Percentiles rank a stretch among this genome's conserved stretches.
These are phyloP conservation scores for Heliconius ethilla DNA, from an alignment of 2,888 invertebrate species.

Conservation along the genomic window DNA sequence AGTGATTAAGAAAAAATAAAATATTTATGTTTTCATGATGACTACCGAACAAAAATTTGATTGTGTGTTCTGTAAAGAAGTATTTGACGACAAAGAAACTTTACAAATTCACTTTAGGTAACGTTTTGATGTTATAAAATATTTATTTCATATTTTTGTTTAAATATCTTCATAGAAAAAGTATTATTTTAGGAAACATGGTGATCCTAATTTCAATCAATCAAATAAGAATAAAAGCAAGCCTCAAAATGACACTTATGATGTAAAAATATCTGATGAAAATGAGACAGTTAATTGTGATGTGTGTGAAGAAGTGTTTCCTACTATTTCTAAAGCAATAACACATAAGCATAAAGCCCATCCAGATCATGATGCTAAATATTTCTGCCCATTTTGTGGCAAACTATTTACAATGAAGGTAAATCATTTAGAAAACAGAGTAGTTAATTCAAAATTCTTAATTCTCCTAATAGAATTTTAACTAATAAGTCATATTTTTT, in stretches of 20 bases:
- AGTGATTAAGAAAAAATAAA: constrained; percentile 21
- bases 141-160: constrained; percentile 1
- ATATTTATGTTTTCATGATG: constrained; percentile 54
- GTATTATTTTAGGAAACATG: constrained; percentile 79
- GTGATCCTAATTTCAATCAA: constrained; percentile 82
- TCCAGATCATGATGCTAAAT: constrained; percentile 83
- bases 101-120: constrained; percentile 84
- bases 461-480: no score
- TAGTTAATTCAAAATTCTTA: neutral
- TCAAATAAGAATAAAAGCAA: constrained; percentile 60
- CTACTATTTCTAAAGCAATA: constrained; percentile 83
- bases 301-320: constrained; percentile 82
- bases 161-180: neutral
- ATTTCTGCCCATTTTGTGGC: constrained; percentile 86
- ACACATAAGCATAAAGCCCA: constrained; percentile 86
- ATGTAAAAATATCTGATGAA: constrained; percentile 54
- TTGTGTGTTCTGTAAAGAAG: constrained; percentile 82
- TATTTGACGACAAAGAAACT: constrained; percentile 80
- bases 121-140: neutral
- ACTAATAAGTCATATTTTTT: constrained; percentile 38
- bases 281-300: constrained; percentile 79
- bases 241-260: constrained; percentile 52
- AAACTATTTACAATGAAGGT: constrained; percentile 86
- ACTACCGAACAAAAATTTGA: constrained; percentile 65
- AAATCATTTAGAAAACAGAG: constrained; percentile 40